These are phyloP conservation scores for Triplophysa bombifrons DNA, from an alignment of 2,797 vertebrate species.

Conservation along the genomic window DNA sequence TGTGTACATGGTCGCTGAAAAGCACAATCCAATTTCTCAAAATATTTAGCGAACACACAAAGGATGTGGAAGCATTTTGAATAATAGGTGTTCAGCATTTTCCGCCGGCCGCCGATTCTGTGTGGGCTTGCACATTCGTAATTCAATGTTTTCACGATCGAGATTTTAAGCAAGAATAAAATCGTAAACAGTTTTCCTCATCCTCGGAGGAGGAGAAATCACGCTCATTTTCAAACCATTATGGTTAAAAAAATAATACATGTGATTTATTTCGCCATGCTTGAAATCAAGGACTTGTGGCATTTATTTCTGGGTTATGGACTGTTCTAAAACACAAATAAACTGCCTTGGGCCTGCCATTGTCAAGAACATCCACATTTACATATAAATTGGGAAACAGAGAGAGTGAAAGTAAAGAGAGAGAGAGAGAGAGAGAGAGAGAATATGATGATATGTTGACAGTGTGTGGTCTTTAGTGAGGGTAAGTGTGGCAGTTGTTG, in stretches of 20 bases:
- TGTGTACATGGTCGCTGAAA: background rate
- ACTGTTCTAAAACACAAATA: slow-evolving; percentile 68
- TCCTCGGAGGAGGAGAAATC: slow-evolving; percentile 54
- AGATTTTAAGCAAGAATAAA: slow-evolving; percentile 35
- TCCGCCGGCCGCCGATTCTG: background rate
- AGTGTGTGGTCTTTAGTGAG: slow-evolving; percentile 65
- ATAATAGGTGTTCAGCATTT: background rate
- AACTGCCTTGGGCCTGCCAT: slow-evolving; percentile 67
- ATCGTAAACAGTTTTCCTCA: slow-evolving; percentile 29
- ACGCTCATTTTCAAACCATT: slow-evolving; percentile 60
- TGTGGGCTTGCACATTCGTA: background rate
- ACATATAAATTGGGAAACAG: slow-evolving; percentile 80
- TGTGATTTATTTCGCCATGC: slow-evolving; percentile 66
- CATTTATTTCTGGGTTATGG: slow-evolving; percentile 70
- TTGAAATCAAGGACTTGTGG: slow-evolving; percentile 59
- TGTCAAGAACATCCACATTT: slow-evolving; percentile 77
- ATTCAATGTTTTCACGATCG: background rate
- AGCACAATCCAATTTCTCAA: background rate
- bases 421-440: background rate
- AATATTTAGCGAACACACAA: background rate
- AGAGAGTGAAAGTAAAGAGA: slow-evolving; percentile 12
- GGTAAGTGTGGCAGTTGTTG: slow-evolving; percentile 63
- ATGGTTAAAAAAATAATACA: slow-evolving; percentile 64
- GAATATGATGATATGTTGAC: slow-evolving; percentile 54
- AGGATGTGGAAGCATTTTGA: background rate